A percentile compares a stretch with the other conserved stretches of the same genome.
phyloP scores from a whole-genome alignment of 2,113 vertebrate species.

The Bos indicus region DNA sequence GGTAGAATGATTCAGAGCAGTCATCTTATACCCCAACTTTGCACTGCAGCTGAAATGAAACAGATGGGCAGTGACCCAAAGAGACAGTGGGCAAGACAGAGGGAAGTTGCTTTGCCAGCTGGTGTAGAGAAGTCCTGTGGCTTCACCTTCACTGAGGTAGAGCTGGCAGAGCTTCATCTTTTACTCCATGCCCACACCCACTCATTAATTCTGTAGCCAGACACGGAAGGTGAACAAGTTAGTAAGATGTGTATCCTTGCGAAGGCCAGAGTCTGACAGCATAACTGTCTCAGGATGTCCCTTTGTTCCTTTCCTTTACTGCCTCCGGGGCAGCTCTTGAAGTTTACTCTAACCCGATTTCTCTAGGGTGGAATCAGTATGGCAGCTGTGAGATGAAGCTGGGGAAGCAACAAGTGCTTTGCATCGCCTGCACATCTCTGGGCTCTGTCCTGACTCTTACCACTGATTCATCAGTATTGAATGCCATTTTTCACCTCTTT shows the following conservation, averaged over 20 bases:
- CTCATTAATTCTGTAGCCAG: neutral
- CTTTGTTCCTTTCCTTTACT: neutral
- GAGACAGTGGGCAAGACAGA: neutral
- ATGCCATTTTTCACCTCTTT: neutral
- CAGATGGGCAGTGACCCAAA: conserved; percentile 37
- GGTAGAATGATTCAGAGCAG: conserved; percentile 4
- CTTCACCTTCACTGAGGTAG: neutral
- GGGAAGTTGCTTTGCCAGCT: conserved; percentile 4
- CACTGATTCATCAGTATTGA: neutral
- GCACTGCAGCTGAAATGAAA: neutral
- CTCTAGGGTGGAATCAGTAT: neutral
- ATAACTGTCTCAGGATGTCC: fast-evolving
- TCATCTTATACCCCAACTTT: neutral
- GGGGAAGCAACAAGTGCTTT: neutral
- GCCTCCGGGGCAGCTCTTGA: neutral
- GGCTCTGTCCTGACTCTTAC: neutral
- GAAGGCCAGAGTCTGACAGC: neutral
- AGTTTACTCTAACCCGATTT: neutral
- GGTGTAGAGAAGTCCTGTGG: neutral
- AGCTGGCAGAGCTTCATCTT: neutral
- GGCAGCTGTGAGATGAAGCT: neutral
- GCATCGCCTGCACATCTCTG: neutral
- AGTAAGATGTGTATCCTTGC: neutral
- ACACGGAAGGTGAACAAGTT: neutral
- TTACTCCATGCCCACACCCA: neutral